A percentile compares a stretch with the other conserved stretches of the same genome.
phyloP scores from a whole-genome alignment of 2,797 vertebrate species.

The Peromyscus melanophrys region DNA sequence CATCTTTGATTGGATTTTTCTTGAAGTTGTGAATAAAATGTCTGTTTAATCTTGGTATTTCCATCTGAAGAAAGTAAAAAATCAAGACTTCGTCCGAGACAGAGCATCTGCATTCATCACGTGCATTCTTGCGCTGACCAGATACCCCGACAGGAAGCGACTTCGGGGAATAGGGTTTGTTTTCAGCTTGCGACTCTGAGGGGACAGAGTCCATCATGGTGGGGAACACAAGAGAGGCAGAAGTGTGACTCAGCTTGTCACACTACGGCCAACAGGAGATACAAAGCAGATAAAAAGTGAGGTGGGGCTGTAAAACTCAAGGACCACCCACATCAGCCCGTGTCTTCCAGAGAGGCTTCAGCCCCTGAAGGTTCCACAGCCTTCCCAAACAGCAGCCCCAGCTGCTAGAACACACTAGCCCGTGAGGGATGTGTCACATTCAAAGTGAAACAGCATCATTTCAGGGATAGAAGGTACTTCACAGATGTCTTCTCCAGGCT shows the following conservation, averaged over 20 bases:
- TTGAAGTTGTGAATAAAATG: conserved; percentile 24
- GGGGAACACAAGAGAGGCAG: not conserved
- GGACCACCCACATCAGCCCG: not conserved
- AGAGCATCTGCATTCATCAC: not conserved
- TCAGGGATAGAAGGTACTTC: not conserved
- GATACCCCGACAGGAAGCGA: not conserved
- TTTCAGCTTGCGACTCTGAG: not conserved
- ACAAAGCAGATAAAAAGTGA: not conserved
- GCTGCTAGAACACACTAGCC: not conserved
- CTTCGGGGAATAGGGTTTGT: not conserved
- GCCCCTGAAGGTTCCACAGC: not conserved
- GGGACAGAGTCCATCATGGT: not conserved
- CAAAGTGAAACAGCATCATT: not conserved
- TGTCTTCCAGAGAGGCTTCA: not conserved
- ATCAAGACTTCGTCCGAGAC: not conserved
- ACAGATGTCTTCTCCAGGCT: not conserved
- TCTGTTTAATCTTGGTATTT: not conserved
- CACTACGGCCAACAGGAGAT: not conserved
- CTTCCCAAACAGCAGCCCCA: not conserved
- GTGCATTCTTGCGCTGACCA: not conserved
- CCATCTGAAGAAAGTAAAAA: conserved; percentile 12
- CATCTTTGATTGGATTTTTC: not conserved
- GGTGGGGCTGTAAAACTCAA: not conserved
- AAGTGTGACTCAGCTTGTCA: not conserved
- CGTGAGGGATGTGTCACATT: not conserved